Evolutionary conservation across 2,797 vertebrate species (phyloP).

Genomic region (Spinus olivaceus): DNA sequence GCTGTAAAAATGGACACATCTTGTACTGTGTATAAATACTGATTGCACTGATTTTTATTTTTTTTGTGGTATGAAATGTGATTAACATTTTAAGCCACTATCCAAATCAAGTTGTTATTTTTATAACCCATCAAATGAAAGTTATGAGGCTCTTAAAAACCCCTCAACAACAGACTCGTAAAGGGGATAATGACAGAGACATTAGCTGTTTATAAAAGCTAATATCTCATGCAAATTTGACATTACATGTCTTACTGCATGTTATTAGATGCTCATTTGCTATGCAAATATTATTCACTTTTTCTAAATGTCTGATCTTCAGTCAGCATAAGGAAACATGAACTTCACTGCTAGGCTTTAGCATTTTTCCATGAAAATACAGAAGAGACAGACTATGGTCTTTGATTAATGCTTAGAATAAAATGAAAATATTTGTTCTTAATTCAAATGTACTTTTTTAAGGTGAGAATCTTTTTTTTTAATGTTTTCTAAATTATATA

Average conservation of each 20-base stretch:
- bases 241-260: conserved; percentile 36
- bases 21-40: not conserved
- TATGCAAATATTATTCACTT: conserved; percentile 46
- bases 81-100: conserved; percentile 57
- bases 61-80: not conserved
- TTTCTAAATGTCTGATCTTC: conserved; percentile 40
- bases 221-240: conserved; percentile 64
- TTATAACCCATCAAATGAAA: conserved; percentile 58
- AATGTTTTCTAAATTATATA: not conserved
- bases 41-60: not conserved
- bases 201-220: conserved; percentile 62
- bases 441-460: not conserved
- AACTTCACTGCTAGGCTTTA: not conserved
- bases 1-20: not conserved
- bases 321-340: not conserved
- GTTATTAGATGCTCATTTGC: conserved; percentile 33
- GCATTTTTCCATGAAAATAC: conserved; percentile 10
- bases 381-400: not conserved
- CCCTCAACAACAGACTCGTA: conserved; percentile 41
- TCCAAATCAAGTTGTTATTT: conserved; percentile 28
- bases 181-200: conserved; percentile 65
- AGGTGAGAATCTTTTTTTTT: not conserved
- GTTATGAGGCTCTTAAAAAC: conserved; percentile 44
- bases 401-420: conserved; percentile 5
- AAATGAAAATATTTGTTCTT: conserved; percentile 17